A percentile compares a stretch with the other conserved stretches of the same genome.
phyloP scores from a whole-genome alignment of 1,140 invertebrate genomes.

The Aphaenogaster ashmeadi region DNA sequence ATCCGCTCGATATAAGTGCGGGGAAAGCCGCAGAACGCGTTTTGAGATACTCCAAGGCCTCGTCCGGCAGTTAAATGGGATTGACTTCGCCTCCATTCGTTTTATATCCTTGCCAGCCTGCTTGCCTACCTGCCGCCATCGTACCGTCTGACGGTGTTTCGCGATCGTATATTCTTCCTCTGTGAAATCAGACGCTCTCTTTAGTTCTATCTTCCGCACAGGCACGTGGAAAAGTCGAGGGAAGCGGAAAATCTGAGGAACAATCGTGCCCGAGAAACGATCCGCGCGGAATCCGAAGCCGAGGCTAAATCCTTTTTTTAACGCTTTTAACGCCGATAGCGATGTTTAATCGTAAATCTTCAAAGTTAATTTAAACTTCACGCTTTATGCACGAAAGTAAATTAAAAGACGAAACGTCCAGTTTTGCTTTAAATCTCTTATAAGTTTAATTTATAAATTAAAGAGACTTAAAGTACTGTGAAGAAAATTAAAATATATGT shows the following conservation, averaged over 20 bases:
- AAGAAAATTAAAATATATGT: not conserved
- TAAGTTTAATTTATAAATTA: not conserved
- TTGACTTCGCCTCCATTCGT: slow-evolving; percentile 59
- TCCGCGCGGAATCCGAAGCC: slow-evolving; percentile 33
- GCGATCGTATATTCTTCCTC: slow-evolving; percentile 35
- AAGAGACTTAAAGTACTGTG: not conserved
- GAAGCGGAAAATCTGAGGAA: slow-evolving; percentile 34
- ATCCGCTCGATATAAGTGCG: slow-evolving; percentile 43
- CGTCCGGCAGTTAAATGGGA: slow-evolving; percentile 62
- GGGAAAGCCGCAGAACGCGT: slow-evolving; percentile 63
- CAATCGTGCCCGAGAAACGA: slow-evolving; percentile 24
- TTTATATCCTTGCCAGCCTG: slow-evolving; percentile 50
- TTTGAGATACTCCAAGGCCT: slow-evolving; percentile 62
- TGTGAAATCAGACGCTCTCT: slow-evolving; percentile 27
- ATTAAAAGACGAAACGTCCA: slow-evolving; percentile 6
- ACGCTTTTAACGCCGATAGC: not conserved
- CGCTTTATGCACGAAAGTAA: not conserved
- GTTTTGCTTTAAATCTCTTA: no score
- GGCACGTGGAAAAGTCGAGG: slow-evolving; percentile 38
- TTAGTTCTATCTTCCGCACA: not conserved
- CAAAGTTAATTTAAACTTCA: slow-evolving; percentile 3
- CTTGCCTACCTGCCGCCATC: slow-evolving; percentile 5
- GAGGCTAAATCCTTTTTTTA: slow-evolving; percentile 10
- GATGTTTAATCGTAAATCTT: not conserved
- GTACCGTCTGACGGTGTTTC: slow-evolving; percentile 14